These are phyloP conservation scores for Bothrops jararaca DNA, from an alignment of 2,113 vertebrate species.

Conservation along the genomic window DNA sequence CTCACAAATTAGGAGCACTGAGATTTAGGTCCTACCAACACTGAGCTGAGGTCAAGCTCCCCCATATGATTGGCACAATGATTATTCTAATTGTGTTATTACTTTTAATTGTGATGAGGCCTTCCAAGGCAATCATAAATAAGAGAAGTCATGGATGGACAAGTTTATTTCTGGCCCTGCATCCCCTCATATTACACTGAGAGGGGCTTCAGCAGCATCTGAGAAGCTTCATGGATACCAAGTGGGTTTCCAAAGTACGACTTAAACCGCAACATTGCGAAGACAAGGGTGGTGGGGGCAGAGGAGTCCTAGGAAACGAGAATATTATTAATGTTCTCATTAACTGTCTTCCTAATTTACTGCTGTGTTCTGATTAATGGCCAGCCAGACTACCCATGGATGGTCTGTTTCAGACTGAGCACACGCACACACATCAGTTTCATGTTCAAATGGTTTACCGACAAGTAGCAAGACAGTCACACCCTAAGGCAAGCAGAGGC, in stretches of 20 bases:
- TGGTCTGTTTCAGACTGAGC: neutral
- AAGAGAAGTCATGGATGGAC: constrained; percentile 44
- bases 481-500: neutral
- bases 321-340: neutral
- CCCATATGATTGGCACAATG: constrained; percentile 48
- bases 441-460: neutral
- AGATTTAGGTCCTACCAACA: constrained; percentile 34
- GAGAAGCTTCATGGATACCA: neutral
- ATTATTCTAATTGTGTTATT: constrained; percentile 50
- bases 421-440: neutral
- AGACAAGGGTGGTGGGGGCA: no score
- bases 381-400: neutral
- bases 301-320: neutral
- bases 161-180: constrained; percentile 34
- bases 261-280: neutral
- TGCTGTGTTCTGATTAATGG: neutral
- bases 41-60: constrained; percentile 31
- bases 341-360: neutral
- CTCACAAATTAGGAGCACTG: constrained; percentile 42
- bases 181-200: neutral
- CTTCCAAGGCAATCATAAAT: constrained; percentile 49
- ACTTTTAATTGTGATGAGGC: constrained; percentile 58
- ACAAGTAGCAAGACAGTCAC: neutral
- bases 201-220: neutral
- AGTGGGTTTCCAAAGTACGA: neutral